Base-by-base conservation (phyloP, 2,113 vertebrate species). In the Bubo blakistoni region DNA sequence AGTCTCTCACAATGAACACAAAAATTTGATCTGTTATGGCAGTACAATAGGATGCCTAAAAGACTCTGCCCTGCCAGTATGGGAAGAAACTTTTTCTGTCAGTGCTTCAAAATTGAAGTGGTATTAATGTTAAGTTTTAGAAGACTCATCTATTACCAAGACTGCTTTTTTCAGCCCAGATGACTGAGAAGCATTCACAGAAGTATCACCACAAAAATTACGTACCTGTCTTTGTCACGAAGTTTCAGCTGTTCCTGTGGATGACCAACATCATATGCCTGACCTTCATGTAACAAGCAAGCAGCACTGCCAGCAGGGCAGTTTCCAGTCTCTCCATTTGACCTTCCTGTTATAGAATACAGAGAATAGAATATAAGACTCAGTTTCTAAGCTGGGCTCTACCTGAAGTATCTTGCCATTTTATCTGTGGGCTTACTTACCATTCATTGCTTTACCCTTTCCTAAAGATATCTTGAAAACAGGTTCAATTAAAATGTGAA, bases 251-350 rank as follows among this genome's bases (percentile, higher is more conserved):
- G 96, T 8, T 94, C 86, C 73, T 87, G 94, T 8, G 99, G 99
- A 29, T 17, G 97, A 36, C 99, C 99, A 81, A 99, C 98, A 57
- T 98, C 98, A 69, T 97, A 98, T 0, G 81, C 97, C 27, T 59
- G 93, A 12, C 95, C 73, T 6, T 80, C 81, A 25, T 95, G 98
- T 61, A 98, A 71, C 85, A 99, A 97, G 92, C 99, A 99, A 77
- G 99, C 99, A 12, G 99, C 98, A 9, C 98, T 98, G 10, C 95
- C 98, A 16, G 76, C 26, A 7, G 98, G 98, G 92, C 99, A 99
- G 26, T 6, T 63, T 5, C 62, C 96, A 20, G 97, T 95, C 62
- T 97, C 97, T 4, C 16, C 90, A 40, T 96, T 98, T 90, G 96
- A 47, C 10, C 92, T 90, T 63, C 97, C 97, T 70, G 88, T 92